These are phyloP conservation scores for Eunapius fragilis DNA, from an alignment of 37 sponge, comb jelly and placozoan genomes.

Conservation along the genomic window DNA sequence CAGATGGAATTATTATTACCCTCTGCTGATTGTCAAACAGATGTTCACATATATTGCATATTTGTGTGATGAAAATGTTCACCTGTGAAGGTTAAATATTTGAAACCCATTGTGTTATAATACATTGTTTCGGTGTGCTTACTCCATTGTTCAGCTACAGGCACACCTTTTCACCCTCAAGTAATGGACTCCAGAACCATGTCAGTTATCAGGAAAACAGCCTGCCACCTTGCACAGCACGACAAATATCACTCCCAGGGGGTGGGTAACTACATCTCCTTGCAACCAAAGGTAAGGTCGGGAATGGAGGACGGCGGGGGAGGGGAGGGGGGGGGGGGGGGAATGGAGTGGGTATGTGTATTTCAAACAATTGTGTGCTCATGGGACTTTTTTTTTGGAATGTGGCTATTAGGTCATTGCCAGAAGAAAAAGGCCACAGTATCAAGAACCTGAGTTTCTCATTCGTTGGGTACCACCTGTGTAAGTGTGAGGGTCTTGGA, in stretches of 20 bases:
- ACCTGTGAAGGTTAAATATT: too few relatives aligned
- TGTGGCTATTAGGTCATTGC: slow-evolving; percentile 9
- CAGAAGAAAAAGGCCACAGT: slow-evolving; percentile 1
- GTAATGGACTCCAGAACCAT: slow-evolving; percentile 38
- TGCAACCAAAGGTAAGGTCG: slow-evolving; percentile 16
- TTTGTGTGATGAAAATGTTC: too few relatives aligned
- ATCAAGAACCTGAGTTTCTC: slow-evolving; percentile 19
- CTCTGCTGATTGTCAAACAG: too few relatives aligned
- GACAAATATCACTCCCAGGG: not conserved
- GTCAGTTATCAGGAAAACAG: slow-evolving; percentile 41
- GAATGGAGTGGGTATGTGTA: too few relatives aligned
- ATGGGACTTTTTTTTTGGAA: not conserved
- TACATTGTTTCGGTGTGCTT: not conserved
- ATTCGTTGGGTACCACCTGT: slow-evolving; percentile 51
- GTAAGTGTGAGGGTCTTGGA: slow-evolving; percentile 8
- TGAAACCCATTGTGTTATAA: too few relatives aligned
- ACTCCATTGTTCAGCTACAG: not conserved
- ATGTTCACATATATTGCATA: too few relatives aligned
- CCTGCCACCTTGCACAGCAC: slow-evolving; percentile 3
- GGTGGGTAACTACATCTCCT: slow-evolving; percentile 2
- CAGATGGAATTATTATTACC: too few relatives aligned
- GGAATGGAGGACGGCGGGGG: too few relatives aligned
- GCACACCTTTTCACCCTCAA: slow-evolving; percentile 46
- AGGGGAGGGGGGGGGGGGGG: too few relatives aligned
- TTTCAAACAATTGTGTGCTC: not conserved